Percentiles rank a stretch among this genome's conserved stretches.
These are phyloP conservation scores for Lordiphosa stackelbergi DNA, from an alignment of 1,140 invertebrate genomes.

Conservation along the genomic window DNA sequence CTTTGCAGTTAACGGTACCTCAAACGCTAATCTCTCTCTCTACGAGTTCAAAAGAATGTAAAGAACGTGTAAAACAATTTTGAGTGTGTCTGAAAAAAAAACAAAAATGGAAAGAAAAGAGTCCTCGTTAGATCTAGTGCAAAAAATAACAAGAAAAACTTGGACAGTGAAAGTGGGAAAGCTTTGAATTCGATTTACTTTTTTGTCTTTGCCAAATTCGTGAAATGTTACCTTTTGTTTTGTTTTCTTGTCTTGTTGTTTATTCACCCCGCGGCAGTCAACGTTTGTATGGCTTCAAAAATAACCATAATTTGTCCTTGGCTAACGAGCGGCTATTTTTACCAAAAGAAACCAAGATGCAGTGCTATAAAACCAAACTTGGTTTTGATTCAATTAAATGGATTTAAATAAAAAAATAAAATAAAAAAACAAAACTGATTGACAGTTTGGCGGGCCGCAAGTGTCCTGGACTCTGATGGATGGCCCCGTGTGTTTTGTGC, in stretches of 20 bases:
- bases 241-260: conserved; percentile 14
- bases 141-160: conserved; percentile 36
- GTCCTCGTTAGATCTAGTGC: conserved; percentile 18
- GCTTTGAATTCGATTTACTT: conserved; percentile 29
- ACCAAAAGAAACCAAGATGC: conserved; percentile 21
- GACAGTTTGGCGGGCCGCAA: conserved; percentile 33
- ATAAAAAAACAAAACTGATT: conserved; percentile 19
- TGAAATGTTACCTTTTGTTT: conserved; percentile 29
- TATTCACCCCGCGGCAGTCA: conserved; percentile 31
- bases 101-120: conserved; percentile 17
- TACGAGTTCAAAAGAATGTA: neutral
- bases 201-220: conserved; percentile 9
- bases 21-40: conserved; percentile 11
- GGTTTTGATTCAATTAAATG: conserved; percentile 14
- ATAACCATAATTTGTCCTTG: conserved; percentile 71
- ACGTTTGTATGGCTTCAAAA: conserved; percentile 61
- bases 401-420: conserved; percentile 39
- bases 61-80: conserved; percentile 30
- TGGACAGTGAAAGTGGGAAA: conserved; percentile 47
- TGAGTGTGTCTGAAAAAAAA: conserved; percentile 14
- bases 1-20: conserved; percentile 60
- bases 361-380: conserved; percentile 22
- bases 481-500: conserved; percentile 44
- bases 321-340: conserved; percentile 47
- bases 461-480: conserved; percentile 59